Evolutionary conservation across 1,140 invertebrate species (phyloP).

Genomic region (Listronotus oregonensis): DNA sequence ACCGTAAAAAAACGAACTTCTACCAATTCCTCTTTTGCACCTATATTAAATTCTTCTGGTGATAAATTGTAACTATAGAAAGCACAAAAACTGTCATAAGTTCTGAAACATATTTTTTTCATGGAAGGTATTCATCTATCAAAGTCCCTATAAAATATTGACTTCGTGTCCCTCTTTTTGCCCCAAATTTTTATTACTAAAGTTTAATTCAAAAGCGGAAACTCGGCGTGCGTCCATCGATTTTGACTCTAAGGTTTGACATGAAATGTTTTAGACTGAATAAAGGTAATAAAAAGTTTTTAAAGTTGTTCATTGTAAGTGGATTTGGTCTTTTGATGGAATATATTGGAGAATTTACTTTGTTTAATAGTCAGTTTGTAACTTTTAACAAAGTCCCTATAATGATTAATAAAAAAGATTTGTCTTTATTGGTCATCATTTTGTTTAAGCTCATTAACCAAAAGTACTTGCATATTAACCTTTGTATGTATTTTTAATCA

Average conservation of each 20-base stretch:
- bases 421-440: too few species aligned
- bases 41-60: slow-evolving; percentile 29
- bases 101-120: slow-evolving; percentile 28
- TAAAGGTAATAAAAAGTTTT: not conserved
- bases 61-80: slow-evolving; percentile 24
- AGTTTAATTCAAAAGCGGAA: slow-evolving; percentile 36
- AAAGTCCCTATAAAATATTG: slow-evolving; percentile 37
- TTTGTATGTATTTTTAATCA: too few species aligned
- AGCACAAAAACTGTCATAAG: slow-evolving; percentile 32
- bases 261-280: slow-evolving; percentile 28
- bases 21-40: slow-evolving; percentile 14
- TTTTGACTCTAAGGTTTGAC: slow-evolving; percentile 37
- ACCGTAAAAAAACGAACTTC: not conserved
- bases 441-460: too few species aligned
- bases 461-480: too few species aligned
- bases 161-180: slow-evolving; percentile 17
- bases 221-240: slow-evolving; percentile 35
- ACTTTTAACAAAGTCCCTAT: too few species aligned
- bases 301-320: slow-evolving; percentile 1
- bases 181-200: slow-evolving; percentile 40
- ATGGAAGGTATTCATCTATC: slow-evolving; percentile 40
- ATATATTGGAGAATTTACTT: not conserved
- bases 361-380: not conserved
- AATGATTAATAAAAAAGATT: too few species aligned
- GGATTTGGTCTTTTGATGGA: not conserved